These are phyloP conservation scores for Anaspis maculata DNA, from an alignment of 2,888 invertebrate species.

Conservation along the genomic window DNA sequence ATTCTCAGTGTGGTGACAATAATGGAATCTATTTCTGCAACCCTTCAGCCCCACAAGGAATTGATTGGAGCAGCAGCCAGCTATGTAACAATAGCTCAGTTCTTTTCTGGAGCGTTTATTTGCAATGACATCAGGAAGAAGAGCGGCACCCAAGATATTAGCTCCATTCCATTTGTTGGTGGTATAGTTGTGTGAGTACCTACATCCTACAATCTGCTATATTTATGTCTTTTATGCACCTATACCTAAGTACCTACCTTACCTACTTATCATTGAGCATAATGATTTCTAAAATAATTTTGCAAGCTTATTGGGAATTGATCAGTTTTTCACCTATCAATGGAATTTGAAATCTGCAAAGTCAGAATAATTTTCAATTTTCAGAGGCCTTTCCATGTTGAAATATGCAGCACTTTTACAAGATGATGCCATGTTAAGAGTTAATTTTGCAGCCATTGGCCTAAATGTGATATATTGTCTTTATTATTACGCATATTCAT, in stretches of 20 bases:
- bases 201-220: too few species aligned
- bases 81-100: conserved; percentile 70
- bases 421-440: conserved; percentile 68
- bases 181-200: conserved; percentile 67
- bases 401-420: conserved; percentile 66
- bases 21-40: conserved; percentile 47
- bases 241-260: too few species aligned
- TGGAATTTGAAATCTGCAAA: too few species aligned
- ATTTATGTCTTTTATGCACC: too few species aligned
- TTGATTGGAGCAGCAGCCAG: conserved; percentile 60
- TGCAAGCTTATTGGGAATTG: conserved; percentile 2
- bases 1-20: too few species aligned
- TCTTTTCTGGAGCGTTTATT: conserved; percentile 70
- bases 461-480: conserved; percentile 60
- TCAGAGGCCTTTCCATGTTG: conserved; percentile 65
- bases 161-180: conserved; percentile 65
- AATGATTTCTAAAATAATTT: conserved; percentile 2
- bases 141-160: conserved; percentile 55
- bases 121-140: conserved; percentile 67
- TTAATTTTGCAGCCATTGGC: conserved; percentile 65
- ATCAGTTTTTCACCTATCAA: too few species aligned
- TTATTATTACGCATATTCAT: conserved; percentile 59
- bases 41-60: conserved; percentile 59
- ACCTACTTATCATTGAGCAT: too few species aligned
- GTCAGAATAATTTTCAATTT: too few species aligned